Percentiles rank a stretch among this genome's conserved stretches.
Evolutionary conservation across 2,888 invertebrate genomes (phyloP).

Genomic region (Tenthredo mesomela): DNA sequence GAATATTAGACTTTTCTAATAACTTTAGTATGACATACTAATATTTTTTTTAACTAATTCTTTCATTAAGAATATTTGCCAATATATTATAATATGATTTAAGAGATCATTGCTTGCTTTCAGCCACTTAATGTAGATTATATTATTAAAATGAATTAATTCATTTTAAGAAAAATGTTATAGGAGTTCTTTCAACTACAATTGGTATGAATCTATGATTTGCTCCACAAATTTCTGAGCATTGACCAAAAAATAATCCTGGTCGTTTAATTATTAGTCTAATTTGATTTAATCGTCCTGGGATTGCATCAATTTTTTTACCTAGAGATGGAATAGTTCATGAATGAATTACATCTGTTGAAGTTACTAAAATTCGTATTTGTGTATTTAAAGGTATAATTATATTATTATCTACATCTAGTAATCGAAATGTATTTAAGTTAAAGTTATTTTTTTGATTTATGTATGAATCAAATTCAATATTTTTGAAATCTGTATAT

Average conservation of each 20-base stretch:
- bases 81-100: conserved; percentile 84
- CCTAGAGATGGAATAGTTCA: conserved; percentile 84
- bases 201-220: conserved; percentile 91
- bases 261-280: conserved; percentile 82
- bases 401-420: conserved; percentile 84
- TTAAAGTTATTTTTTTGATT: conserved; percentile 77
- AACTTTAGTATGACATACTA: conserved; percentile 86
- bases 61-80: conserved; percentile 83
- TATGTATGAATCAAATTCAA: conserved; percentile 84
- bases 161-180: conserved; percentile 82
- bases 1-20: conserved; percentile 80
- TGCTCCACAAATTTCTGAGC: conserved; percentile 90
- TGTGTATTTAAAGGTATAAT: conserved; percentile 81
- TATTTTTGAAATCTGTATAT: conserved; percentile 82
- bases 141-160: conserved; percentile 73
- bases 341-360: conserved; percentile 84
- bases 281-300: conserved; percentile 84
- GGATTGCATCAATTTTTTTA: conserved; percentile 84
- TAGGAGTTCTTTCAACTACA: conserved; percentile 82
- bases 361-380: conserved; percentile 83
- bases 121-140: conserved; percentile 82
- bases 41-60: conserved; percentile 81
- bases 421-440: conserved; percentile 79
- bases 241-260: conserved; percentile 87
- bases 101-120: conserved; percentile 86